Percentiles rank a stretch among this genome's conserved stretches.
Conservation (phyloP, 2,113 vertebrate genomes). For the Aplodontia rufa region DNA sequence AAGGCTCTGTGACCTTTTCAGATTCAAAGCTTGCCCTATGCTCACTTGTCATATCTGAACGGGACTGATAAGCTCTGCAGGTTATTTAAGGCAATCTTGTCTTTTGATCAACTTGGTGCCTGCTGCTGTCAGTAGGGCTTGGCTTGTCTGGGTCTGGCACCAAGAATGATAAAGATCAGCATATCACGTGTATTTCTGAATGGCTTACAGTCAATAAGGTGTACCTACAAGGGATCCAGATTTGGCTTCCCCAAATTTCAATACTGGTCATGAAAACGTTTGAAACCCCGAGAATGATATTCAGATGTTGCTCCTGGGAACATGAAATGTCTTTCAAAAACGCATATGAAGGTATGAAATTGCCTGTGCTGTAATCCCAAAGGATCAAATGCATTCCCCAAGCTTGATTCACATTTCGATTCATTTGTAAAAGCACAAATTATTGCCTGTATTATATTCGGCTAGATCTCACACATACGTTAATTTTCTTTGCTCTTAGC, state of each 20-base stretch:
- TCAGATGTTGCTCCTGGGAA: conserved; percentile 33
- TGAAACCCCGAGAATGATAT: conserved; percentile 32
- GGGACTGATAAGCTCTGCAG: neutral
- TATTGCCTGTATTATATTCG: neutral
- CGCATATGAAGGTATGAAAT: neutral
- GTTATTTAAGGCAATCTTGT: conserved; percentile 7
- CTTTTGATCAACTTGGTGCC: conserved; percentile 46
- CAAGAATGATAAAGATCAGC: conserved; percentile 48
- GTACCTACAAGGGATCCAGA: neutral
- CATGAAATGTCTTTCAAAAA: conserved; percentile 47
- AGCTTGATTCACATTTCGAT: conserved; percentile 55
- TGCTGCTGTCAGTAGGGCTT: conserved; percentile 3
- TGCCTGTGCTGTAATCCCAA: conserved; percentile 29
- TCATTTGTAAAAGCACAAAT: conserved; percentile 39
- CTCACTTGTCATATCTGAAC: neutral
- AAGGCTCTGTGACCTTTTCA: conserved; percentile 13
- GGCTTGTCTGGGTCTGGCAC: conserved; percentile 55
- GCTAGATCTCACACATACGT: neutral
- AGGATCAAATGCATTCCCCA: conserved; percentile 52
- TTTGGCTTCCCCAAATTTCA: neutral
- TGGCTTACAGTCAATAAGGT: conserved; percentile 5
- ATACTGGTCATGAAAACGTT: neutral
- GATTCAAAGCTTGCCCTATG: neutral
- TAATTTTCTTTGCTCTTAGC: conserved; percentile 29
- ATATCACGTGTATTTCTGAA: conserved; percentile 36